Evolutionary conservation across 2,113 vertebrate species (phyloP).

Genomic region (Neodontobutis hainanensis): DNA sequence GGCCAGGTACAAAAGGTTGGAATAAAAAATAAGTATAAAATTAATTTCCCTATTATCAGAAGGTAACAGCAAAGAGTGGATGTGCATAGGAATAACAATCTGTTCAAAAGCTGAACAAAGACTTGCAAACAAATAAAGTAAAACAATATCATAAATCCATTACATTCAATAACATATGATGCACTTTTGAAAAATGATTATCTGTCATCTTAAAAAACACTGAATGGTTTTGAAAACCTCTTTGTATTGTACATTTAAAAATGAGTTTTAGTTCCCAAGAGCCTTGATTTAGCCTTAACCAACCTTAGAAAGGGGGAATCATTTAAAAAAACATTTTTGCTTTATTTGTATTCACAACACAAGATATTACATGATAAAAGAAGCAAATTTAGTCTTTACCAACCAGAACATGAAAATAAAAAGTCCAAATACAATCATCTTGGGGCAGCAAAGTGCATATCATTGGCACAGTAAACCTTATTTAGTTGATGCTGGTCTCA

Average conservation of each 20-base stretch:
- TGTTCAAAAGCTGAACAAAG: conserved; percentile 55
- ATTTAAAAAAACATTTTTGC: conserved; percentile 46
- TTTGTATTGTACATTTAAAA: conserved; percentile 27
- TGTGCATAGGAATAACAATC: conserved; percentile 76
- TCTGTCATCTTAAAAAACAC: conserved; percentile 66
- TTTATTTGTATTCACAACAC: conserved; percentile 66
- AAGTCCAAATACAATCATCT: conserved; percentile 70
- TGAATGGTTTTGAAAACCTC: conserved; percentile 57
- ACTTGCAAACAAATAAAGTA: conserved; percentile 63
- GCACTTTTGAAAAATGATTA: conserved; percentile 73
- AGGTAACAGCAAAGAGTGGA: conserved; percentile 68
- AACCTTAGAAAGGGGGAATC: conserved; percentile 55
- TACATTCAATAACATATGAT: conserved; percentile 80
- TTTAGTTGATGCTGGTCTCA: conserved; percentile 67
- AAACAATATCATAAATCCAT: conserved; percentile 68
- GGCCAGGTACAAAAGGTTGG: conserved; percentile 66
- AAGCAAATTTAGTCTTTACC: conserved; percentile 66
- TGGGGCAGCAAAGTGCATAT: conserved; percentile 73
- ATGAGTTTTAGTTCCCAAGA: conserved; percentile 47
- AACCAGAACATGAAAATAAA: conserved; percentile 62
- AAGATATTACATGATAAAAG: conserved; percentile 58
- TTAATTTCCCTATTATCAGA: conserved; percentile 74
- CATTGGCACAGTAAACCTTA: conserved; percentile 71
- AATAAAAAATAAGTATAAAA: conserved; percentile 73
- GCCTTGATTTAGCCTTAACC: conserved; percentile 42